These are phyloP conservation scores for Drosophila algonquin DNA, from an alignment of 2,888 invertebrate genomes.

Conservation along the genomic window DNA sequence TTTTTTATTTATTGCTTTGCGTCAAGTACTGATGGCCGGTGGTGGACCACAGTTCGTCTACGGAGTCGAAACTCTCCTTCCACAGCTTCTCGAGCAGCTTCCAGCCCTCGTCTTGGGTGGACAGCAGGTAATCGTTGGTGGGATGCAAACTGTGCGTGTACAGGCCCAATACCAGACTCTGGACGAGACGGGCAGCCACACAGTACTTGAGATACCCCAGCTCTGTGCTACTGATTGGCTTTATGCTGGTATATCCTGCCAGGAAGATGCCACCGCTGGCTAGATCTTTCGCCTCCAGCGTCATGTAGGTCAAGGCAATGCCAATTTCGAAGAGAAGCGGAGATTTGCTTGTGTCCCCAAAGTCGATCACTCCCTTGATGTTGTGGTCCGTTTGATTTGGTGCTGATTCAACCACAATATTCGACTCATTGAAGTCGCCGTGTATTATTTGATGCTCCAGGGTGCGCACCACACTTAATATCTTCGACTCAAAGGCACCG, in stretches of 20 bases:
- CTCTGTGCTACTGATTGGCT: slow-evolving; percentile 87
- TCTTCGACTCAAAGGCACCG: slow-evolving; percentile 87
- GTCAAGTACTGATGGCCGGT: slow-evolving; percentile 86
- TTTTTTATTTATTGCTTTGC: slow-evolving; percentile 84
- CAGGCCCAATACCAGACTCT: slow-evolving; percentile 91
- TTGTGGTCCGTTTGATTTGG: slow-evolving; percentile 83
- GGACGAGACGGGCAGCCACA: slow-evolving; percentile 91
- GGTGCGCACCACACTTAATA: slow-evolving; percentile 86
- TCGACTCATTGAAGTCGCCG: slow-evolving; percentile 96
- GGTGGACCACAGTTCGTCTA: slow-evolving; percentile 87
- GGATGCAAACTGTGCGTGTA: slow-evolving; percentile 91
- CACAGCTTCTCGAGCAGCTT: slow-evolving; percentile 86
- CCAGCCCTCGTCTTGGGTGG: slow-evolving; percentile 90
- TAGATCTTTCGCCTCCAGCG: slow-evolving; percentile 87
- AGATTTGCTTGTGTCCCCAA: slow-evolving; percentile 91
- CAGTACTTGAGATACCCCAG: slow-evolving; percentile 89
- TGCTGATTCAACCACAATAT: slow-evolving; percentile 87
- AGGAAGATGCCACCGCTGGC: slow-evolving; percentile 88
- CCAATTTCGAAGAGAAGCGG: slow-evolving; percentile 93
- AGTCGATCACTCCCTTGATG: slow-evolving; percentile 91
- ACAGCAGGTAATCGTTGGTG: slow-evolving; percentile 90
- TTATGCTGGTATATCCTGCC: slow-evolving; percentile 89
- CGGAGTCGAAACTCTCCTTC: slow-evolving; percentile 85
- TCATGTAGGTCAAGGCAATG: slow-evolving; percentile 91
- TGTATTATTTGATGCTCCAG: slow-evolving; percentile 91